Conservation (phyloP, 2,888 invertebrate genomes). For the Disparrhopalites patrizii region DNA sequence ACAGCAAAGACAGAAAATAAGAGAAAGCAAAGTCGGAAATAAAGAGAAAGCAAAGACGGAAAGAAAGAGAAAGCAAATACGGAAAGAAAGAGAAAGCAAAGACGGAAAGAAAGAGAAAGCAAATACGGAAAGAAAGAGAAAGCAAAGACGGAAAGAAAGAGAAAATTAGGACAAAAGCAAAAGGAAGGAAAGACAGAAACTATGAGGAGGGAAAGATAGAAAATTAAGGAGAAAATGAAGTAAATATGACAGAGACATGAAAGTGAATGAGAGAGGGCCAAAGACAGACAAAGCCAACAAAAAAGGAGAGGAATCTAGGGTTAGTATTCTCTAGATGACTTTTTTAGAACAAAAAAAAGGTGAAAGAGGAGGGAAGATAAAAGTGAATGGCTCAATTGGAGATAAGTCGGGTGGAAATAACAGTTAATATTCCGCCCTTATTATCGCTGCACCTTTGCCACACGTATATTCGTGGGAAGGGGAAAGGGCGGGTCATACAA, state of each 20-base stretch:
- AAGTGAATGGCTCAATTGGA: no score
- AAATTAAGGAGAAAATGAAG: not conserved
- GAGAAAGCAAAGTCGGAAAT: no score
- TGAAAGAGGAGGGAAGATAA: not conserved
- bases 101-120: not conserved
- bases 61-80: not conserved
- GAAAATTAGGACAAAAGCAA: not conserved
- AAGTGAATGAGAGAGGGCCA: not conserved
- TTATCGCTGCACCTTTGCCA: no score
- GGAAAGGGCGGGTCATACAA: no score
- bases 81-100: not conserved
- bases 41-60: not conserved
- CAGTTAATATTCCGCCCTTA: no score
- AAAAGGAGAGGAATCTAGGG: not conserved
- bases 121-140: not conserved
- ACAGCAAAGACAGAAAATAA: not conserved
- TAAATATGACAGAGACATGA: not conserved
- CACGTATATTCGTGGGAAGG: no score
- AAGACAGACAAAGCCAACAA: not conserved
- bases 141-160: not conserved
- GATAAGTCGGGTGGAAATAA: no score
- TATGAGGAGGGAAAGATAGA: not conserved
- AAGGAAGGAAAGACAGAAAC: not conserved
- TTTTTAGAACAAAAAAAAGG: not conserved
- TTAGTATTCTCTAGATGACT: not conserved